Conservation (phyloP, 2,888 invertebrate species). For the Agrilus cyanescens region DNA sequence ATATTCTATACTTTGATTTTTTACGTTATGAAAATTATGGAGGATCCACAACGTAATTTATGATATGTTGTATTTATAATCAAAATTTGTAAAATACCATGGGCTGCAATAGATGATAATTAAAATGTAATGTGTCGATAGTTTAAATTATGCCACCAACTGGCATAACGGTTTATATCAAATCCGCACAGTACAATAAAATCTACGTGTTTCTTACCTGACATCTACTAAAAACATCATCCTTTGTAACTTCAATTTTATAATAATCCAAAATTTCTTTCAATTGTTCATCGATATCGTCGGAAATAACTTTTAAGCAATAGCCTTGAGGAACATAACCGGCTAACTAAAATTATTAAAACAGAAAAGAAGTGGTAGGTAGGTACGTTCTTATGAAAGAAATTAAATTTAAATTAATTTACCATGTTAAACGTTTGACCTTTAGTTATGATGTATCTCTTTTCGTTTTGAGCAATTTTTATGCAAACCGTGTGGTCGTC, state of each 20-base stretch:
- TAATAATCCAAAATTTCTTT: constrained; percentile 53
- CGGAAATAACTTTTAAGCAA: constrained; percentile 47
- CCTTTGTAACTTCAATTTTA: constrained; percentile 48
- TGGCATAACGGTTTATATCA: too few relatives aligned
- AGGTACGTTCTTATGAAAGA: background rate
- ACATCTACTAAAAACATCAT: constrained; percentile 62
- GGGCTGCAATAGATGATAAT: too few relatives aligned
- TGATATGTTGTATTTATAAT: too few relatives aligned
- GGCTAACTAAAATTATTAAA: constrained; percentile 25
- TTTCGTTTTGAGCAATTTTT: constrained; percentile 38
- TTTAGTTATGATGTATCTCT: constrained; percentile 44
- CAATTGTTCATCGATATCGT: constrained; percentile 49
- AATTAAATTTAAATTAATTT: constrained; percentile 12
- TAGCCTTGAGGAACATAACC: constrained; percentile 43
- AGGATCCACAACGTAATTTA: too few relatives aligned
- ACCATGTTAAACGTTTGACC: constrained; percentile 37
- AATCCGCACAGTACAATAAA: too few relatives aligned
- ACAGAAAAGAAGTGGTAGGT: background rate
- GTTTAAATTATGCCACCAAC: too few relatives aligned
- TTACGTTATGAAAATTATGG: too few relatives aligned
- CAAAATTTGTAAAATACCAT: too few relatives aligned
- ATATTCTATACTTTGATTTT: too few relatives aligned
- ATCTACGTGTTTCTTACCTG: constrained; percentile 39
- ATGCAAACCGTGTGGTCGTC: constrained; percentile 41
- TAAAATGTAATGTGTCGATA: too few relatives aligned